These are phyloP conservation scores for Crossaster papposus DNA, from an alignment of 53 echinoderm and acorn worm species.

Conservation along the genomic window DNA sequence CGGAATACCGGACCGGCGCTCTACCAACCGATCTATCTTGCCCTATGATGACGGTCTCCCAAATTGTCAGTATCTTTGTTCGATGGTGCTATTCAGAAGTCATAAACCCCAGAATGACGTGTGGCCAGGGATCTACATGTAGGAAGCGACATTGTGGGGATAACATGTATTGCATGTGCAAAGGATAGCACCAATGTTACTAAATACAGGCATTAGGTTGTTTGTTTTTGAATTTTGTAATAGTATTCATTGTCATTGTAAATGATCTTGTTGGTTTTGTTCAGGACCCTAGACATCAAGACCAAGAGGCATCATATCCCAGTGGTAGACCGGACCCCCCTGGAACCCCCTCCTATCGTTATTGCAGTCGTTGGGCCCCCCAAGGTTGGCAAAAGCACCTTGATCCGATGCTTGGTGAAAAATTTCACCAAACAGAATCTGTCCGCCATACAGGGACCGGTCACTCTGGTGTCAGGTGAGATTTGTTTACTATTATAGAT, in stretches of 20 bases:
- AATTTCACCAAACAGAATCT: slow-evolving; percentile 95
- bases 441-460: slow-evolving; percentile 78
- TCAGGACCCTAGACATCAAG: slow-evolving; percentile 87
- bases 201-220: too few species aligned
- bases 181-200: too few species aligned
- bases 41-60: too few species aligned
- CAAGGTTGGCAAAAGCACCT: slow-evolving; percentile 92
- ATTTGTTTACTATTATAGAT: neutral
- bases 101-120: too few species aligned
- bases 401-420: slow-evolving; percentile 86
- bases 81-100: too few species aligned
- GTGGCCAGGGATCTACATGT: too few species aligned
- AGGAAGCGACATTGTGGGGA: too few species aligned
- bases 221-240: neutral
- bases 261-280: neutral
- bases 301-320: slow-evolving; percentile 96
- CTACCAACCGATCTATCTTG: too few species aligned
- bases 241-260: neutral
- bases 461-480: slow-evolving; percentile 93
- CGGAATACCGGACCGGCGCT: too few species aligned
- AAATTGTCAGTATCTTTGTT: too few species aligned
- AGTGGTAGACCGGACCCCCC: slow-evolving; percentile 91
- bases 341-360: slow-evolving; percentile 89
- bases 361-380: slow-evolving; percentile 95
- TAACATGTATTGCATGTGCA: too few species aligned